phyloP scores from a whole-genome alignment of 2,797 vertebrate species.

The Oryzias sinensis region DNA sequence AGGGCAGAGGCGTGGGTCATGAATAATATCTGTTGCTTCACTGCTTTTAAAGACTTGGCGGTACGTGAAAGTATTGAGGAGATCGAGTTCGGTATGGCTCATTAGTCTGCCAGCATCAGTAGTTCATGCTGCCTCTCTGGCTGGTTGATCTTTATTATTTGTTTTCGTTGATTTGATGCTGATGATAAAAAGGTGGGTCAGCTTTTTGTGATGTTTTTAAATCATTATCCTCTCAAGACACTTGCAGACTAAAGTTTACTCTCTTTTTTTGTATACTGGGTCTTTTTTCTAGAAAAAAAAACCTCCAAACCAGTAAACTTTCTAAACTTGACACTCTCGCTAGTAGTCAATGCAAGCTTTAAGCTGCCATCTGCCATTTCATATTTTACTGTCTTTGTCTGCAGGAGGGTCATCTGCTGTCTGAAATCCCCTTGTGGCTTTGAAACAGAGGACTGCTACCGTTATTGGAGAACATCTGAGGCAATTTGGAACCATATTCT shows the following conservation, averaged over 20 bases:
- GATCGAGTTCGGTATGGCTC: constrained; percentile 19
- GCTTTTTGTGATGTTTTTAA: too few species aligned
- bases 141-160: constrained; percentile 7
- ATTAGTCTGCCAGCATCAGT: constrained; percentile 17
- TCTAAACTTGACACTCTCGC: neutral
- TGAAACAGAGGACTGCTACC: constrained; percentile 17
- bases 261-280: too few species aligned
- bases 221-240: too few species aligned
- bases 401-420: constrained; percentile 32
- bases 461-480: constrained; percentile 7
- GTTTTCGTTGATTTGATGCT: too few species aligned
- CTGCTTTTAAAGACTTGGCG: constrained; percentile 45
- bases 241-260: too few species aligned
- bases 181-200: too few species aligned
- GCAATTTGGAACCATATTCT: constrained; percentile 15
- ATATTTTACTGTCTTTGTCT: constrained; percentile 24
- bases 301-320: neutral
- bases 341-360: constrained; percentile 11
- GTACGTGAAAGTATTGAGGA: constrained; percentile 20
- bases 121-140: constrained; percentile 15
- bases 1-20: constrained; percentile 49
- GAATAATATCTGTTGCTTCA: constrained; percentile 55
- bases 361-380: constrained; percentile 33
- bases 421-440: constrained; percentile 17
- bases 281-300: too few species aligned